phyloP scores from a whole-genome alignment of 23 tunicate species.

The Halocynthia roretzi region DNA sequence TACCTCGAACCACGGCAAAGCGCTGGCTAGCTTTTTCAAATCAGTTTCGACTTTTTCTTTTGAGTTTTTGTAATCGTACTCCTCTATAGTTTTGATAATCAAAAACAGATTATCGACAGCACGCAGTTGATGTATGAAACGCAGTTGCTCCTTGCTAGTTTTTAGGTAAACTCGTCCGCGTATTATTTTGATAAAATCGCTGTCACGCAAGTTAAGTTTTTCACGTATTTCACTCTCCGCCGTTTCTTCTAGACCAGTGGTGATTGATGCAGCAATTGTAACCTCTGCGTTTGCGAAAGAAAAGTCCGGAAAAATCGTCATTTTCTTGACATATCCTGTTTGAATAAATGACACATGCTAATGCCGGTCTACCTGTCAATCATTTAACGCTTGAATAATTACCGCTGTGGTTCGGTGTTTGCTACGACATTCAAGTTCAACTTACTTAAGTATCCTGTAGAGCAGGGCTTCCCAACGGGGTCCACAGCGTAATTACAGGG shows the following conservation, averaged over 20 bases:
- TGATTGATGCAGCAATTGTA: conserved; percentile 61
- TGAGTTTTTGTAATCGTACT: conserved; percentile 47
- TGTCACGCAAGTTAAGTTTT: conserved; percentile 16
- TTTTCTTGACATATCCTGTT: no score
- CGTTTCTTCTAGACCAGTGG: conserved; percentile 63
- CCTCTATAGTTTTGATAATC: conserved; percentile 29
- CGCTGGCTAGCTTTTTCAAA: conserved; percentile 29
- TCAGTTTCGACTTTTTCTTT: conserved; percentile 31
- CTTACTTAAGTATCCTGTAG: no score
- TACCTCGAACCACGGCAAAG: conserved; percentile 50
- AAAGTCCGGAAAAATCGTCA: no score
- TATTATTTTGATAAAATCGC: conserved; percentile 5
- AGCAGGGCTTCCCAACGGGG: no score
- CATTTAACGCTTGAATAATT: no score
- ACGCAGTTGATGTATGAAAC: conserved; percentile 43
- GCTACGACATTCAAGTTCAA: no score
- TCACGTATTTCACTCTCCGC: conserved; percentile 57
- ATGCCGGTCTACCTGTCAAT: no score
- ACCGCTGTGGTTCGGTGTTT: no score
- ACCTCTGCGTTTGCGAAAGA: conserved; percentile 2
- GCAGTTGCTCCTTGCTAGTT: conserved; percentile 12
- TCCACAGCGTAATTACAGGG: no score
- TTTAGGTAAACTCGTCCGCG: conserved; percentile 81
- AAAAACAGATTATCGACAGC: conserved; percentile 77
- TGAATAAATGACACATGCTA: no score